Conservation (phyloP, 1,140 invertebrate species). For the Ganaspis sp. region DNA sequence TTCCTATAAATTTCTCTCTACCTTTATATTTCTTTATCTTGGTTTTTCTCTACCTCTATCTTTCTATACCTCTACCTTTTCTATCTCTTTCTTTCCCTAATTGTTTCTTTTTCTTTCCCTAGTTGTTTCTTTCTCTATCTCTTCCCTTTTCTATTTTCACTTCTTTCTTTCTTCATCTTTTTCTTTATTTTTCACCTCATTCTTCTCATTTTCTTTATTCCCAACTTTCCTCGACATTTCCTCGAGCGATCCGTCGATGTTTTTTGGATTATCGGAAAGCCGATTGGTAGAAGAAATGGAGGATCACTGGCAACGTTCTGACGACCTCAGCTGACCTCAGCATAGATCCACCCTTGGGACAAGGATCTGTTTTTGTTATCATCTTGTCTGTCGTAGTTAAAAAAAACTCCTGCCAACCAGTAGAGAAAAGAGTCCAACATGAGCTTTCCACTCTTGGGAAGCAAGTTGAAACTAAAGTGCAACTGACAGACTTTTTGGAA, state of each 20-base stretch:
- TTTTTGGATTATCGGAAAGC: constrained; percentile 47
- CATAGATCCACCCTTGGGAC: constrained; percentile 41
- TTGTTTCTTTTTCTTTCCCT: not conserved
- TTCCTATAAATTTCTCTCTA: not conserved
- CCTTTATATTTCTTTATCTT: not conserved
- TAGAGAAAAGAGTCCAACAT: constrained; percentile 6
- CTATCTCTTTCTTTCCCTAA: not conserved
- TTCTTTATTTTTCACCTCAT: no score
- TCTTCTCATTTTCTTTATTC: constrained; percentile 22
- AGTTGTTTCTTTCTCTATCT: not conserved
- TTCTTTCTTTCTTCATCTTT: not conserved
- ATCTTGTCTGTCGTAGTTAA: constrained; percentile 29
- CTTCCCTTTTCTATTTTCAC: not conserved
- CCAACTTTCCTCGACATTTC: not conserved
- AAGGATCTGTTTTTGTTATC: constrained; percentile 43
- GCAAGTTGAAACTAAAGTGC: not conserved
- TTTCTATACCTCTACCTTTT: not conserved
- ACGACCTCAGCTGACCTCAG: constrained; percentile 47
- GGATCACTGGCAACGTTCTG: constrained; percentile 18
- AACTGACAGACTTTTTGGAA: not conserved
- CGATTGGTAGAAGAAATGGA: constrained; percentile 40
- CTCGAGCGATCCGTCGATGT: constrained; percentile 40
- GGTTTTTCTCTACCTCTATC: constrained; percentile 18
- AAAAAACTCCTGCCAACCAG: constrained; percentile 3
- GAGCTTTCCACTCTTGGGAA: constrained; percentile 30